Base-by-base conservation (phyloP, 2,888 invertebrate genomes). In the Sthenelais limicola region DNA sequence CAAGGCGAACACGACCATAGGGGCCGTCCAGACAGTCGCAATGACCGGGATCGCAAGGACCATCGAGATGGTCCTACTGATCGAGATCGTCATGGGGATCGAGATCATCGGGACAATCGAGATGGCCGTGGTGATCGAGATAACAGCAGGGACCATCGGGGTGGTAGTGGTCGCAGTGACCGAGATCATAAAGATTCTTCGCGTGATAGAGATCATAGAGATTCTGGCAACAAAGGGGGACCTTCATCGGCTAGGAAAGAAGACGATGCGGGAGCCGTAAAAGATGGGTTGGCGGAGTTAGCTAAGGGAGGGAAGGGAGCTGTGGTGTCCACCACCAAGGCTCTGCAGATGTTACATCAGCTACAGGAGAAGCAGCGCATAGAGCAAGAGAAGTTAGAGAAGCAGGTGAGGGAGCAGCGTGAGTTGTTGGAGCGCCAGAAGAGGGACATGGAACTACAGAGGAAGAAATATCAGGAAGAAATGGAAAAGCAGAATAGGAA, bases 311-410 rank as follows among this genome's bases (percentile, higher is more conserved):
- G 21, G 35, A 26, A 3, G 3, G 56, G 12, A 30, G 62, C 38
- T 24, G 62, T 62, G 3, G 62, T 62, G 9, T 43, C 62, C 7
- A 62, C 62, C 4, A 24, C 62, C 7, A 62, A 62, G 24, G 62
- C 62, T 38, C 38, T 62, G 26, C 62, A 62, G 28, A 62, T 62
- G 62, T 43, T 62, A 2, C 62, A 62, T 21, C 62, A 62, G 28
- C 21, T 62, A 7, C 62, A 62, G 26, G 62, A 62, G 24, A 62
- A 62, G 21, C 62, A 62, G 62, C 62, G 62, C 24, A 7, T 62
- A 28, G 62, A 62, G 24, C 62, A 62, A 18, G 38, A 62, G 24
- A 62, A 62, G 26, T 43, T 62, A 24, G 62, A 62, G 21, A 62
- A 62, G 38, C 35, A 62, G 38, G 7, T 62, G 35, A 62, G 26